These are phyloP conservation scores for Hoplostethus mediterraneus DNA, from an alignment of 2,797 vertebrate species.

Conservation along the genomic window DNA sequence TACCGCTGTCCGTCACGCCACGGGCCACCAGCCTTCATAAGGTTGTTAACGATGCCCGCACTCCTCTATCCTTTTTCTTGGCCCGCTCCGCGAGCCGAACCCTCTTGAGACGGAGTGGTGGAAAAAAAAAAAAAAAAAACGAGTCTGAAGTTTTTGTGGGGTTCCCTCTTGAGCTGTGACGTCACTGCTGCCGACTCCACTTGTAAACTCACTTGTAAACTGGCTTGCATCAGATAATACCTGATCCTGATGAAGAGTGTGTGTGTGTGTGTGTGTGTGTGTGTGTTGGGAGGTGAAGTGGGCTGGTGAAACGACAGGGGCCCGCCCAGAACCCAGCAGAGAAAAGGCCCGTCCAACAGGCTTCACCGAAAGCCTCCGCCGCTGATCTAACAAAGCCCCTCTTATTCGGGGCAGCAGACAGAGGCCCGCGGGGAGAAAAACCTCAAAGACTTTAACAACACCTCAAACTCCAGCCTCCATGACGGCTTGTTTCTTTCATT, in stretches of 20 bases:
- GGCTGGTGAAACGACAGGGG: constrained; percentile 42
- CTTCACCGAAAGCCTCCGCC: constrained; percentile 71
- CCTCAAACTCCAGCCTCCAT: constrained; percentile 80
- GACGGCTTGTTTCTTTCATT: constrained; percentile 82
- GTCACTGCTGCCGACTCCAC: constrained; percentile 50
- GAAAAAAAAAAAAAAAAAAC: constrained; percentile 47
- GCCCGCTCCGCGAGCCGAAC: constrained; percentile 8
- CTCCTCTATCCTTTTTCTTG: background rate
- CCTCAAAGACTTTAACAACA: constrained; percentile 85
- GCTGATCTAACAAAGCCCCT: constrained; percentile 80
- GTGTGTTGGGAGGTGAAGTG: constrained; percentile 50
- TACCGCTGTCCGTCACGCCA: constrained; percentile 45
- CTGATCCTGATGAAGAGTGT: constrained; percentile 23
- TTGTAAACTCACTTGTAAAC: constrained; percentile 64
- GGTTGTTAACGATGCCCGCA: constrained; percentile 16
- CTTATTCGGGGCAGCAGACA: constrained; percentile 80
- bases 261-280: constrained; percentile 29
- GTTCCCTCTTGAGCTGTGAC: constrained; percentile 56
- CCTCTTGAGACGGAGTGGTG: constrained; percentile 22
- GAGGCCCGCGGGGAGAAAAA: constrained; percentile 81
- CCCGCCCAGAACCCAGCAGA: constrained; percentile 63
- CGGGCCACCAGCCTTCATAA: constrained; percentile 35
- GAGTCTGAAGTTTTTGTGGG: constrained; percentile 39
- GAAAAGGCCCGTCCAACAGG: constrained; percentile 72
- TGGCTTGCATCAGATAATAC: constrained; percentile 38